A percentile compares a stretch with the other conserved stretches of the same genome.
These are phyloP conservation scores for Myanophis thanlyinensis DNA, from an alignment of 2,113 vertebrate genomes.

Conservation along the genomic window DNA sequence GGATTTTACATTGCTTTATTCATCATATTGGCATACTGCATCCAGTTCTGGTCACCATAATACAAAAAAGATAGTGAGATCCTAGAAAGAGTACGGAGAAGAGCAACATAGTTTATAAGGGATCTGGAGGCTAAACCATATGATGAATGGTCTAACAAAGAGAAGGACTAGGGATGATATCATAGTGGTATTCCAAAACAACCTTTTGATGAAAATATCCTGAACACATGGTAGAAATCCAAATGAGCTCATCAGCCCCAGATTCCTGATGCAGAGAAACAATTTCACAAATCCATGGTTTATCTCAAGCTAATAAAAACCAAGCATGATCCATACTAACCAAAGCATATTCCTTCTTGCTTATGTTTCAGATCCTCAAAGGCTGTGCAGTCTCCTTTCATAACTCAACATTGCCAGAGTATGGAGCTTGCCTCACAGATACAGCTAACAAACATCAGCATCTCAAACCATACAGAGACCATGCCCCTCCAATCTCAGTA, in stretches of 20 bases:
- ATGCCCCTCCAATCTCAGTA: constrained; percentile 50
- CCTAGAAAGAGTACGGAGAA: background rate
- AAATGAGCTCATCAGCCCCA: background rate
- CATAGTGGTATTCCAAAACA: background rate
- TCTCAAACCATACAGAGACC: constrained; percentile 46
- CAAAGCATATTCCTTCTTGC: background rate
- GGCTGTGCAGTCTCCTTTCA: background rate
- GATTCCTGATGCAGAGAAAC: background rate
- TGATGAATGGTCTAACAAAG: background rate
- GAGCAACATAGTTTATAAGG: background rate
- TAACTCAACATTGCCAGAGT: background rate
- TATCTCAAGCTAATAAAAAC: background rate
- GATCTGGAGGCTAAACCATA: background rate
- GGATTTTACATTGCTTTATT: background rate
- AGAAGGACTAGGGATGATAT: background rate
- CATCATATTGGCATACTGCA: background rate
- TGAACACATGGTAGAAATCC: background rate
- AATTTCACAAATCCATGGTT: background rate
- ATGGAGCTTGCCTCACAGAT: constrained; percentile 42
- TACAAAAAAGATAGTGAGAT: background rate
- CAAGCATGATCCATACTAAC: background rate
- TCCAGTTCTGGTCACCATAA: background rate
- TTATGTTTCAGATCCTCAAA: constrained; percentile 3
- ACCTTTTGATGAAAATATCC: background rate
- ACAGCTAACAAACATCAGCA: constrained; percentile 54